Conservation (phyloP, 2,113 vertebrate genomes). For the Hemiscyllium ocellatum region DNA sequence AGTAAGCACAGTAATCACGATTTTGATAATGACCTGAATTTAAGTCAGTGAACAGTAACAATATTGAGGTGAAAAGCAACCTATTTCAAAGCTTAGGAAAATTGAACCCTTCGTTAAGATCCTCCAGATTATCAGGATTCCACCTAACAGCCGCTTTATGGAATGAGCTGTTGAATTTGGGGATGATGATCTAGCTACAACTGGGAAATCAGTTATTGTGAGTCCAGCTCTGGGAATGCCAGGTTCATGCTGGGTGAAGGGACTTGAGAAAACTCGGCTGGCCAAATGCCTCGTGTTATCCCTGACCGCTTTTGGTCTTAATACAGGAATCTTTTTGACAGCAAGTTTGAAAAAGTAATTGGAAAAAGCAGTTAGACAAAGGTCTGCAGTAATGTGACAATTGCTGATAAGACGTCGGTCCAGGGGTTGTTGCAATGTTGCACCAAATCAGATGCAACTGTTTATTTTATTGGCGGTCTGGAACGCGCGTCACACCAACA, state of each 20-base stretch:
- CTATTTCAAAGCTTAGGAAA: background rate
- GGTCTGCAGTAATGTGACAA: slow-evolving; percentile 1
- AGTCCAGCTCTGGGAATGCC: background rate
- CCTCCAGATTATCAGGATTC: background rate
- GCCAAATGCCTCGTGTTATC: background rate
- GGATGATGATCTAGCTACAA: background rate
- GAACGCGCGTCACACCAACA: background rate
- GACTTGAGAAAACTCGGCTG: background rate
- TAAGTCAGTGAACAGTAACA: background rate
- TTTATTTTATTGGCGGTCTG: slow-evolving; percentile 6
- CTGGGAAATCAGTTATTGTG: background rate
- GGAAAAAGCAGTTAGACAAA: background rate
- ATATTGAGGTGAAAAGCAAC: too few relatives aligned
- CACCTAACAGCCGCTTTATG: background rate
- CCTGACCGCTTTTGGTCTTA: background rate
- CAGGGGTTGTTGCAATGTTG: background rate
- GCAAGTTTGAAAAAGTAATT: background rate
- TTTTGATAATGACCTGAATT: background rate
- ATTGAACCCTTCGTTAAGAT: background rate
- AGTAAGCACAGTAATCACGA: background rate
- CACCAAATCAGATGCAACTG: slow-evolving; percentile 8
- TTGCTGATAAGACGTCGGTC: slow-evolving; percentile 8
- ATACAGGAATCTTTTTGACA: background rate
- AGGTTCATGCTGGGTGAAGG: background rate
- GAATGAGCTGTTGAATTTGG: background rate